Evolutionary conservation across 1,140 invertebrate genomes (phyloP).

Genomic region (Halictus rubicundus): DNA sequence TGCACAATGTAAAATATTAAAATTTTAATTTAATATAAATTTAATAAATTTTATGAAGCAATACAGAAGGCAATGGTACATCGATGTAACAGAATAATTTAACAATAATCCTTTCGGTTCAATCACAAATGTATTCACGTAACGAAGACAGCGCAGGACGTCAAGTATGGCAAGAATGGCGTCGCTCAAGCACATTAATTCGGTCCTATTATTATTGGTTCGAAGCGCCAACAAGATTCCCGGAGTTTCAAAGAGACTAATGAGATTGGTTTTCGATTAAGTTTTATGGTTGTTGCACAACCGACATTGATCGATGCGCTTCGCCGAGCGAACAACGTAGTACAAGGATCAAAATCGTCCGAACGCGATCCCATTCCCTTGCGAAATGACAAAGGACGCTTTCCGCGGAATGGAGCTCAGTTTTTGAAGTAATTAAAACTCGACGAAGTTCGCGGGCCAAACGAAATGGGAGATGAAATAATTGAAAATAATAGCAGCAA

Average conservation of each 20-base stretch:
- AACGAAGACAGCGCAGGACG: too few relatives aligned
- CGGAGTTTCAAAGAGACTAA: conserved; percentile 1
- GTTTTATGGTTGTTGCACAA: conserved; percentile 17
- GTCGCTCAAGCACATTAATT: not conserved
- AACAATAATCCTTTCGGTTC: too few relatives aligned
- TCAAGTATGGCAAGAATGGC: too few relatives aligned
- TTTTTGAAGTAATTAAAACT: not conserved
- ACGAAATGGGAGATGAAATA: not conserved
- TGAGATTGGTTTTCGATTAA: conserved; percentile 21
- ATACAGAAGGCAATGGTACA: too few relatives aligned
- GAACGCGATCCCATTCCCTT: not conserved
- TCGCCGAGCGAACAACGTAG: not conserved
- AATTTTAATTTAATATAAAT: too few relatives aligned
- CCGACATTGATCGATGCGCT: conserved; percentile 44
- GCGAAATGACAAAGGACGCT: not conserved
- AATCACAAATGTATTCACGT: too few relatives aligned
- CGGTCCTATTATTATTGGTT: not conserved
- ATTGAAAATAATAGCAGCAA: too few relatives aligned
- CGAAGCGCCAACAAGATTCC: not conserved
- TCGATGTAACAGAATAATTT: too few relatives aligned
- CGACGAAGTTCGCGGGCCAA: not conserved
- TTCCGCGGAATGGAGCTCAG: not conserved
- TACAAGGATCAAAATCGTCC: not conserved
- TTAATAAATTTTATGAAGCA: too few relatives aligned
- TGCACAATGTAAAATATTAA: too few relatives aligned